Conservation (phyloP, 1,140 invertebrate genomes). For the Triops longicaudatus region DNA sequence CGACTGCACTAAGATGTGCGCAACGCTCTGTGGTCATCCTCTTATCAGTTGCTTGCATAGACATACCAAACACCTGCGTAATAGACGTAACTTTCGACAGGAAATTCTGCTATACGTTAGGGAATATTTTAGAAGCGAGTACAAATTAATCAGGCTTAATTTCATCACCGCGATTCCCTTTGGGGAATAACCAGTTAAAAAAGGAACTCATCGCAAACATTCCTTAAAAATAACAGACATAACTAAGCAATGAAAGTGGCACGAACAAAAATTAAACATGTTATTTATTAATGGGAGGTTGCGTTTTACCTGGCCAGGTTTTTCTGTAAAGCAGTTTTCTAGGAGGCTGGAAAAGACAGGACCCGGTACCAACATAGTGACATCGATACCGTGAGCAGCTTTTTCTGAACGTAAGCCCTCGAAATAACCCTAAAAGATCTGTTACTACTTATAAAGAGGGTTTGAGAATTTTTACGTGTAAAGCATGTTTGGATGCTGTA, state of each 20-base stretch:
- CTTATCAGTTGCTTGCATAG: slow-evolving; percentile 44
- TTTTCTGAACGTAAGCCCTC: slow-evolving; percentile 54
- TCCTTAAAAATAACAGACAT: too few species aligned
- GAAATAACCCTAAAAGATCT: slow-evolving; percentile 57
- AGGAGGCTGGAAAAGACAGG: slow-evolving; percentile 63
- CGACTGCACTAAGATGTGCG: slow-evolving; percentile 58
- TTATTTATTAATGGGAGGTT: too few species aligned
- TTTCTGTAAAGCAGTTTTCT: slow-evolving; percentile 56
- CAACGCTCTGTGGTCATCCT: slow-evolving; percentile 62
- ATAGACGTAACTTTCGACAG: slow-evolving; percentile 21
- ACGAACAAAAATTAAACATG: too few species aligned
- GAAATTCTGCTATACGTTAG: neutral
- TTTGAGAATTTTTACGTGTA: slow-evolving; percentile 53
- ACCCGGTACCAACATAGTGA: slow-evolving; percentile 68
- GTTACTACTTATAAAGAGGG: neutral
- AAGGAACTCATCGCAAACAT: too few species aligned
- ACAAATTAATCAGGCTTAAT: too few species aligned
- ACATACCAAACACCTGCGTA: slow-evolving; percentile 47
- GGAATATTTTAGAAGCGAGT: too few species aligned
- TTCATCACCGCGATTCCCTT: too few species aligned
- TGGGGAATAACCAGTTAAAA: too few species aligned
- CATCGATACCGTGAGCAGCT: slow-evolving; percentile 46
- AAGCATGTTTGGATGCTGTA: slow-evolving; percentile 66
- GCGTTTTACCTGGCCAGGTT: slow-evolving; percentile 46
- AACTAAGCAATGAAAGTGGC: too few species aligned